These are phyloP conservation scores for Caenorhabditis auriculariae DNA, from an alignment of 2,888 invertebrate species.

Conservation along the genomic window DNA sequence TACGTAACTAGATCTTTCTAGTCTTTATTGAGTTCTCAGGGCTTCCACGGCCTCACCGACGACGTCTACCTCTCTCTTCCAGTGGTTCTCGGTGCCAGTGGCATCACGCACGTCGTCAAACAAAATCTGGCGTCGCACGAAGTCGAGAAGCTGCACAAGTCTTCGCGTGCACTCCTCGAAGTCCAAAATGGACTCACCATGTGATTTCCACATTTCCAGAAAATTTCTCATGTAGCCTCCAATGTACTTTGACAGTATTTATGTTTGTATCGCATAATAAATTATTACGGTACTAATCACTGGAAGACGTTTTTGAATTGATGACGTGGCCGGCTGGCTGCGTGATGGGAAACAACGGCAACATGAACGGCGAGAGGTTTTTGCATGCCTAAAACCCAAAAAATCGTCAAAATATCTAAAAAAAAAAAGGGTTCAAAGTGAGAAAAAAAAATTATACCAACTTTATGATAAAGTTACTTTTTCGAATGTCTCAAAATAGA, in stretches of 20 bases:
- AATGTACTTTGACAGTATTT: too few relatives aligned
- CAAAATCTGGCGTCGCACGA: conserved; percentile 52
- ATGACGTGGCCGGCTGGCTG: conserved; percentile 67
- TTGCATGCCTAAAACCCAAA: conserved; percentile 65
- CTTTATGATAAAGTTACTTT: neutral
- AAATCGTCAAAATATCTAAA: neutral
- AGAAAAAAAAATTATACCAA: neutral
- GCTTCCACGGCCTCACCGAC: conserved; percentile 77
- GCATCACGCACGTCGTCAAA: conserved; percentile 55
- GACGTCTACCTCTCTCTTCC: conserved; percentile 86
- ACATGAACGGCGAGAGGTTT: conserved; percentile 65
- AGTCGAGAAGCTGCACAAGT: conserved; percentile 52
- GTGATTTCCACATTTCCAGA: too few relatives aligned
- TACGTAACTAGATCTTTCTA: conserved; percentile 18
- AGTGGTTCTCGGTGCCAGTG: conserved; percentile 58
- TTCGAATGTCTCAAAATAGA: neutral
- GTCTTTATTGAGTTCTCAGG: conserved; percentile 69
- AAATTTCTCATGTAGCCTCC: too few relatives aligned
- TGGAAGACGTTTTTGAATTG: too few relatives aligned
- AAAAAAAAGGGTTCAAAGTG: neutral
- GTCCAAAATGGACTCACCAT: conserved; percentile 49
- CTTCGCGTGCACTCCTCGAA: conserved; percentile 51
- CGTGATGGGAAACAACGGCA: conserved; percentile 67
- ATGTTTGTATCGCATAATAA: too few relatives aligned
- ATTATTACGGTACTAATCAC: too few relatives aligned